Evolutionary conservation across 2,888 invertebrate genomes (phyloP).

Genomic region (Drosophila conformis): DNA sequence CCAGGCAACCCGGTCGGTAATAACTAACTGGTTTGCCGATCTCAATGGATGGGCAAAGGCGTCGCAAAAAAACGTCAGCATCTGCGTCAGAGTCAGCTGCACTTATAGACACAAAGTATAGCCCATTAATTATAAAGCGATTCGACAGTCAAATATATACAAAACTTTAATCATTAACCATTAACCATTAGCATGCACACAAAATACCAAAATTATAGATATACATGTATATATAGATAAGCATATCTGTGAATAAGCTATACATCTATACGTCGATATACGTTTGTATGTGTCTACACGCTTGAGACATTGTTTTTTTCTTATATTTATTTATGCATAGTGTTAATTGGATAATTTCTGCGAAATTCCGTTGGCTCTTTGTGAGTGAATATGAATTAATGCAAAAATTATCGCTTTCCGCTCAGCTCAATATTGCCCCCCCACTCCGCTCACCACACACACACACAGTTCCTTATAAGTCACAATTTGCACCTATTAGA

Average conservation of each 20-base stretch:
- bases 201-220: background rate
- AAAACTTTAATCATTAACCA: slow-evolving; percentile 16
- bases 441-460: fast-evolving
- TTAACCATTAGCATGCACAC: slow-evolving; percentile 9
- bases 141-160: background rate
- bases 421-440: background rate
- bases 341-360: slow-evolving; percentile 23
- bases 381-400: slow-evolving; percentile 25
- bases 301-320: background rate
- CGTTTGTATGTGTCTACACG: background rate
- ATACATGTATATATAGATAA: background rate
- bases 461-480: background rate
- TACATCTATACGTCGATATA: background rate
- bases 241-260: background rate
- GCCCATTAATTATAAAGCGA: slow-evolving; percentile 30
- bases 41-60: slow-evolving; percentile 12
- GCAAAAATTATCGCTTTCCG: background rate
- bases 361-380: slow-evolving; percentile 2
- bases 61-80: slow-evolving; percentile 5
- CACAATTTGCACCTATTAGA: background rate
- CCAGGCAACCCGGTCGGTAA: slow-evolving; percentile 29
- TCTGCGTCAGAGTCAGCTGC: slow-evolving; percentile 17
- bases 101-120: slow-evolving; percentile 19
- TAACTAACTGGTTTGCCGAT: slow-evolving; percentile 49
- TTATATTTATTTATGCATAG: slow-evolving; percentile 18